Evolutionary conservation across 2,888 invertebrate genomes (phyloP), one percentile per base, ranked within the genome.

Genomic region (Xestia sexstrigata): DNA sequence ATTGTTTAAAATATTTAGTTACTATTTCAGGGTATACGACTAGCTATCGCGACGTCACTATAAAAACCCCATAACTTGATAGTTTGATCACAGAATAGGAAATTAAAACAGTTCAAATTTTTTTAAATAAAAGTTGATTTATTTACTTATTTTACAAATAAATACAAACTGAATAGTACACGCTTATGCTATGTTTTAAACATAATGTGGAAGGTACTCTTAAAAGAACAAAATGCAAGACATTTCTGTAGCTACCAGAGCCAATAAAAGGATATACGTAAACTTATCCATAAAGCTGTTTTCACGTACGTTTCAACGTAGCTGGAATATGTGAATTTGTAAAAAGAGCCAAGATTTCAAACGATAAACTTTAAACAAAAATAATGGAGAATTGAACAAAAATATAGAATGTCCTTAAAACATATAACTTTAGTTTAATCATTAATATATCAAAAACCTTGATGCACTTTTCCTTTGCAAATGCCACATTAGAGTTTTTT

Each of bases 91-190:
- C 35, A 35, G 9, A 62, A 62, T 62, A 4, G 23, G 6, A 70
- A 66, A 49, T n/a, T 30, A 1, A 71, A 83, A 79, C 63, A 52
- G 0, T 8, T 15, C 2, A 8, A 30, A 15, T 52, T 0, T 74
- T 66, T 65, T 83, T 77, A 60, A 74, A 75, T 79, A 70, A 76
- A 87, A 62, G 74, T 75, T 83, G 77, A 84, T 90, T 88, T 90
- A 90, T 88, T 90, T 77, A 90, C 83, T 88, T 86, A 86, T 77
- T 52, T 69, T 85, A 89, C 84, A 88, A 85, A 87, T 86, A 88
- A 87, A 88, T 85, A 88, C 78, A 87, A 85, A 86, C 58, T 60
- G 60, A 78, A 82, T 79, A 79, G 79, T 79, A 79, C 45, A 79
- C 52, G 49, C 72, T 79, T 63, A 70, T 15, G 67, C 45, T 73